Evolutionary conservation across 2,797 vertebrate genomes (phyloP).

Genomic region (Steatocranus sp.): DNA sequence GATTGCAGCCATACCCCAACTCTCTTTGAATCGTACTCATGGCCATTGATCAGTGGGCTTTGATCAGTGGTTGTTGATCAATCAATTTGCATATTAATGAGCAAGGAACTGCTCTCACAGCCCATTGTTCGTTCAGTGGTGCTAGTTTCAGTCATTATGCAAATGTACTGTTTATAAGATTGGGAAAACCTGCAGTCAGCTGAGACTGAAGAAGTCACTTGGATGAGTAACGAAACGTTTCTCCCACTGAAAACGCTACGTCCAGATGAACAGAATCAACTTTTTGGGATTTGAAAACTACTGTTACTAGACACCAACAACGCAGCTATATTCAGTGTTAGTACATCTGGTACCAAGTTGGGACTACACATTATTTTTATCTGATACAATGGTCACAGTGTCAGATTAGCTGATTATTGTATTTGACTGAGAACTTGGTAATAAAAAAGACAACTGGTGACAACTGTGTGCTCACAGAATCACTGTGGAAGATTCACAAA

Average conservation of each 20-base stretch:
- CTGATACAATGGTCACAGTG: neutral
- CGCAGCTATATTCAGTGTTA: neutral
- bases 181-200: neutral
- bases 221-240: fast-evolving
- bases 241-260: neutral
- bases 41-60: neutral
- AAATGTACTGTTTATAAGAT: neutral
- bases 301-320: neutral
- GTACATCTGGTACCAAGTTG: neutral
- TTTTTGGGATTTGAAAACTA: neutral
- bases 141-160: neutral
- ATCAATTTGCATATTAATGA: neutral
- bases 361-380: neutral
- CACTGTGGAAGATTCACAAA: neutral
- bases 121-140: fast-evolving
- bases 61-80: neutral
- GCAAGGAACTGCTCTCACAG: fast-evolving
- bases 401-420: neutral
- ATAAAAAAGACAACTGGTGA: neutral
- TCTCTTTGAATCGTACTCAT: neutral
- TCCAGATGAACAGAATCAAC: neutral
- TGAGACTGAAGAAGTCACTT: neutral
- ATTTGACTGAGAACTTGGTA: neutral
- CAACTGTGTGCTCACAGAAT: neutral
- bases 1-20: fast-evolving